These are phyloP conservation scores for Amblyraja radiata DNA, from an alignment of 2,797 vertebrate species.

Conservation along the genomic window DNA sequence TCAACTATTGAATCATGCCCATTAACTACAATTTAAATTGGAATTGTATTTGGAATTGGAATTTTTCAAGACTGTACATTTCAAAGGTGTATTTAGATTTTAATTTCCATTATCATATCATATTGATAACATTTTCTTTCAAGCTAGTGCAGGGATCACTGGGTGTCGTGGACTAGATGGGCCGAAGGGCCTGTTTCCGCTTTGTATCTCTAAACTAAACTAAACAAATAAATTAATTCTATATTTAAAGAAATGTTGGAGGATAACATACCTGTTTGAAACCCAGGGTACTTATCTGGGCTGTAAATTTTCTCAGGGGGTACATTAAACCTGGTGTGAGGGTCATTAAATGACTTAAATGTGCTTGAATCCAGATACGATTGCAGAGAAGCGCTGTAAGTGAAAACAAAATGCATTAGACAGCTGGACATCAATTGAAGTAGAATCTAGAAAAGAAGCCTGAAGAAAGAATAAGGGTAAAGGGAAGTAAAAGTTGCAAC, in stretches of 20 bases:
- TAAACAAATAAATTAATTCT: background rate
- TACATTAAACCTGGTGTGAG: constrained; percentile 22
- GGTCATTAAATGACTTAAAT: constrained; percentile 16
- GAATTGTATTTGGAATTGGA: background rate
- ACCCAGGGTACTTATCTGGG: constrained; percentile 53
- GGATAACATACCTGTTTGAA: constrained; percentile 54
- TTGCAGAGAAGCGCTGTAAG: background rate
- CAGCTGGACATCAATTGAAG: background rate
- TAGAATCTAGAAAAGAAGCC: background rate
- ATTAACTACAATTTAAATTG: background rate
- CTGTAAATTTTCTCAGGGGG: constrained; percentile 53
- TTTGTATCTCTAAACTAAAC: no score
- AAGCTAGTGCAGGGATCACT: no score
- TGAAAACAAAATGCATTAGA: background rate
- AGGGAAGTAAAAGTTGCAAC: background rate
- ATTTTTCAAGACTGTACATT: background rate
- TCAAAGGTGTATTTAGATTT: background rate
- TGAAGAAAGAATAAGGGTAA: background rate
- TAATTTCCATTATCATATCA: background rate
- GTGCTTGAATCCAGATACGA: background rate
- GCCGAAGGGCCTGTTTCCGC: no score
- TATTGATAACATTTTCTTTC: background rate
- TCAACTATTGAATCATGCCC: background rate
- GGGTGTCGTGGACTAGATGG: no score
- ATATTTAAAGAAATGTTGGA: background rate